Base-by-base conservation (phyloP, 2,797 vertebrate species). In the Nothura maculosa region DNA sequence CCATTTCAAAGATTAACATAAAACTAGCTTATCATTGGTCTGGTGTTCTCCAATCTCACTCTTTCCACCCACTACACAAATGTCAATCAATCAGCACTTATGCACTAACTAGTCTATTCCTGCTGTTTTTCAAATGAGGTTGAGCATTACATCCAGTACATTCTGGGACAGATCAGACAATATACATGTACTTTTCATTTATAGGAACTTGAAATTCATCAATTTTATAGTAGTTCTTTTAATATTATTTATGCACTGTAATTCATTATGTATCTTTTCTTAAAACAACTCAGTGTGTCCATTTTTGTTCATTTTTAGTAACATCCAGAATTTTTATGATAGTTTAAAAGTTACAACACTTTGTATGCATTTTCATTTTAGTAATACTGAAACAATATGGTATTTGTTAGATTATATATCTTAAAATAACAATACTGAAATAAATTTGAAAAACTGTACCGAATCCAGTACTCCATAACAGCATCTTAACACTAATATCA, bases 21-120 rank as follows among this genome's bases (percentile, higher is more conserved):
- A 70, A 77, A 42, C 40, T 4, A 75, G n/a, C 12, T 80, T n/a
- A 68, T 5, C 61, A 68, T 45, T 1, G 12, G 6, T 43, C 36
- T 34, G 32, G 7, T 62, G 43, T 55, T 77, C n/a, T 43, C 85
- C 7, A 14, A 42, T 9, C 9, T 50, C 21, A 38, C 54, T 54
- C 58, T 73, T 75, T 55, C 42, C n/a, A n/a, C 36, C 52, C 28
- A 74, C 42, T 25, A 76, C 66, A 16, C 1, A 6, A 61, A 28
- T 12, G 3, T 4, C 21, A 14, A 12, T 4, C 24, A 14, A 12
- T 84, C 19, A 19, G n/a, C n/a, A 6, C 6, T 5, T 15, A 8
- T 34, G 67, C 25, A 25, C 18, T 45, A 18, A 42, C 81, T 89
- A 83, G 43, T 63, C 24, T 32, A 34, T 32, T 24, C 9, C 16